Evolutionary conservation across 2,113 vertebrate genomes (phyloP), one percentile per base, ranked within the genome.

Genomic region (Rhynchomys soricoides): DNA sequence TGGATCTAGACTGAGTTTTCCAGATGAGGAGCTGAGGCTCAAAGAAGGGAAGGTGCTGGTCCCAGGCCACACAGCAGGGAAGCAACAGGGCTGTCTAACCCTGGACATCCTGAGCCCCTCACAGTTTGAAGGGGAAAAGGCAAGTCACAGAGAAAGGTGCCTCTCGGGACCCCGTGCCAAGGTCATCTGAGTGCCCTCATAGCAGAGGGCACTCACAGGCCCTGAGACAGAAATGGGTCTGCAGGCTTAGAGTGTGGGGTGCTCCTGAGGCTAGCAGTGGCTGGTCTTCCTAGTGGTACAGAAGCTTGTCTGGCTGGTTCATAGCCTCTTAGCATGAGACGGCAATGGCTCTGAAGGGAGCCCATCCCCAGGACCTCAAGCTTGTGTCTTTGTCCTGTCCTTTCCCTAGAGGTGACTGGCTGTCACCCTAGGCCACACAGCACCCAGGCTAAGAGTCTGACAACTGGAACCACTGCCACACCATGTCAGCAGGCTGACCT

Each of bases 1-100:
- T 21, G 11, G 34, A 26, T 70, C 62, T 68, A 55, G 40, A 40
- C 57, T 87, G 26, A 16, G 66, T 73, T 55, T 40, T 34, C 85
- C 43, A 57, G 74, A 29, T 15, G 85, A 93, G 37, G 15, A 75
- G 66, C 43, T 5, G 50, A 75, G 37, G 74, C 79, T 93, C 77
- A 90, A 83, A 96, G 68, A 96, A 64, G 78, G 40, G 11, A 9
- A 92, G 71, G 50, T 45, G 31, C 13, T 94, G 70, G 77, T 7
- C 75, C 71, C 21, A 50, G 55, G 59, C 45, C 82, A 68, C 86
- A 73, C 21, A 93, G 89, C 91, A 55, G 66, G 71, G 43, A 92
- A 64, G 57, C 9, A 55, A 48, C 77, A 68, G 24, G 24, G 31
- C 79, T 34, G 1, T 55, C 7, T 64, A 59, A 81, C n/a, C 64